Conservation (phyloP, 2,888 invertebrate genomes). For the Reticulitermes lucifugus region DNA sequence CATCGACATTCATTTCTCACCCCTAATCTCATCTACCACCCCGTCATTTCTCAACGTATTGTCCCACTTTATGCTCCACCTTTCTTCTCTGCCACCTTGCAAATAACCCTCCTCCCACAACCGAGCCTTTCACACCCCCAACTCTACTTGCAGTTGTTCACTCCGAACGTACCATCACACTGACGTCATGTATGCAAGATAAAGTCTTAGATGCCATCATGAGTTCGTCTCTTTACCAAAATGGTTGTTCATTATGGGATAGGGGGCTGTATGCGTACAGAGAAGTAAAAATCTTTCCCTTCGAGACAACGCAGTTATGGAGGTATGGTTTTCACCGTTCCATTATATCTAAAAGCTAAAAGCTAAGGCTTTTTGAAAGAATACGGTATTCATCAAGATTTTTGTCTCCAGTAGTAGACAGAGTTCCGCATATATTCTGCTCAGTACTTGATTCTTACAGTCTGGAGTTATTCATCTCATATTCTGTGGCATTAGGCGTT, state of each 20-base stretch:
- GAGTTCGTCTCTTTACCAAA: neutral
- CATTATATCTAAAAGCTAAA: neutral
- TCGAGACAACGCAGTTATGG: neutral
- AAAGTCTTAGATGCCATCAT: neutral
- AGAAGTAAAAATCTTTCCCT: neutral
- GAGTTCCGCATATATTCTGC: neutral
- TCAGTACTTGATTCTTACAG: neutral
- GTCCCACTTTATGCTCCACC: neutral
- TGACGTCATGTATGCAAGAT: neutral
- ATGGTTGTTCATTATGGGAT: neutral
- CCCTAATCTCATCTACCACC: neutral
- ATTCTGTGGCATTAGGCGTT: too few species aligned
- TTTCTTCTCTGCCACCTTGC: neutral
- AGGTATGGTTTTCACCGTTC: neutral
- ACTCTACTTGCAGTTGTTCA: neutral
- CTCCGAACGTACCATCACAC: neutral
- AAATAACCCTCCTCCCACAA: neutral
- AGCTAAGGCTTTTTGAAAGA: neutral
- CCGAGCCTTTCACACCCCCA: neutral
- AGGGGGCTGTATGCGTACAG: neutral
- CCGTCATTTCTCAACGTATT: conserved; percentile 8
- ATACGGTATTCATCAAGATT: neutral
- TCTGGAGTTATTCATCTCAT: too few species aligned
- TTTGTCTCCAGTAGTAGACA: neutral
- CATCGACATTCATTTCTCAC: neutral